phyloP scores from a whole-genome alignment of 2,797 vertebrate genomes.

The Microctenopoma lineatum region DNA sequence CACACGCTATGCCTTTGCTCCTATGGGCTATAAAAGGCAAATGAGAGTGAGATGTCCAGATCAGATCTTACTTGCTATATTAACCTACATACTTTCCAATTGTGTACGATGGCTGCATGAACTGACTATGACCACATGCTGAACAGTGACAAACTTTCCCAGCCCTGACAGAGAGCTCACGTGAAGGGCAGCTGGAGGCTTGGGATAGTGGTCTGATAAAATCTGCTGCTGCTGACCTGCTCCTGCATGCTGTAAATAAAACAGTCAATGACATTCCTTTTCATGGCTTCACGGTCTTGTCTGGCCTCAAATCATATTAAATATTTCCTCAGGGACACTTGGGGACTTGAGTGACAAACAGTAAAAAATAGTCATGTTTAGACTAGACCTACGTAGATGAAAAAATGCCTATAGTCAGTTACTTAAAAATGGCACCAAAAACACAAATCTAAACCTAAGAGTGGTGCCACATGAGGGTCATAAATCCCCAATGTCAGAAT shows the following conservation, averaged over 20 bases:
- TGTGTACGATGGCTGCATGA: slow-evolving; percentile 60
- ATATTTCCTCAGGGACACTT: slow-evolving; percentile 69
- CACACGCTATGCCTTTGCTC: slow-evolving; percentile 72
- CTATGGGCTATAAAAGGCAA: slow-evolving; percentile 75
- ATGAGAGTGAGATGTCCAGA: slow-evolving; percentile 72
- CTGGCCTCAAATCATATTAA: slow-evolving; percentile 58
- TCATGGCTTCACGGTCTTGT: slow-evolving; percentile 32
- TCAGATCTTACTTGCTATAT: slow-evolving; percentile 77
- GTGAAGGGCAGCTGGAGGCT: slow-evolving; percentile 66
- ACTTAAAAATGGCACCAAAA: neutral
- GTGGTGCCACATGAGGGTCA: slow-evolving; percentile 12
- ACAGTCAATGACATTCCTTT: slow-evolving; percentile 58
- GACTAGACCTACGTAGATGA: neutral
- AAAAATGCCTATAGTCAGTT: neutral
- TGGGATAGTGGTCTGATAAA: slow-evolving; percentile 54
- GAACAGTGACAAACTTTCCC: slow-evolving; percentile 58
- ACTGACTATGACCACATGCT: slow-evolving; percentile 71
- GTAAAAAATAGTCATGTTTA: slow-evolving; percentile 21
- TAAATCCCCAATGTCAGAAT: neutral
- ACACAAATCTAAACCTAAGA: slow-evolving; percentile 16
- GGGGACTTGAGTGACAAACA: slow-evolving; percentile 38
- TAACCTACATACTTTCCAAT: slow-evolving; percentile 81
- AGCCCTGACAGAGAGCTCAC: slow-evolving; percentile 59
- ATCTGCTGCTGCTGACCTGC: slow-evolving; percentile 68
- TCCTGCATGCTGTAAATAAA: slow-evolving; percentile 35